Evolutionary conservation across 2,113 vertebrate genomes (phyloP).

Genomic region (Rhea americana): DNA sequence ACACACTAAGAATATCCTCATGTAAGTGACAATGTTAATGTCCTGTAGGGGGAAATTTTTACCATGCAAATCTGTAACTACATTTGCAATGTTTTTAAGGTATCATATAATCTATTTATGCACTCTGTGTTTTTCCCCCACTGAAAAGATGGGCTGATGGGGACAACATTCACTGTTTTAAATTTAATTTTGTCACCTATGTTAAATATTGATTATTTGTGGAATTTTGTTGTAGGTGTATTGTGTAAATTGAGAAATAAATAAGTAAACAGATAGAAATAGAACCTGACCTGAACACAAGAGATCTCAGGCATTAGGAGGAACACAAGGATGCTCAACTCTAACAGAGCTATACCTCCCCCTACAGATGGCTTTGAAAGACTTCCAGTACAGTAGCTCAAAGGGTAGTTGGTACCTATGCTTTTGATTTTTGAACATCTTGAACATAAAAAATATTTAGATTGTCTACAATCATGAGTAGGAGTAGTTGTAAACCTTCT

Average conservation of each 20-base stretch:
- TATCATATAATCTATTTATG: background rate
- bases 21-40: conserved; percentile 12
- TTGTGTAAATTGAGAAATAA: background rate
- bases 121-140: background rate
- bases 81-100: conserved; percentile 38
- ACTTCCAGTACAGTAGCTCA: rapidly evolving
- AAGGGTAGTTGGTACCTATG: rapidly evolving
- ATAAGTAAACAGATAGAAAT: background rate
- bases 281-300: background rate
- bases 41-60: conserved; percentile 9
- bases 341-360: background rate
- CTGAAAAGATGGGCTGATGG: background rate
- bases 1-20: conserved; percentile 3
- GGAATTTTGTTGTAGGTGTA: background rate
- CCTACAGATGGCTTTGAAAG: background rate
- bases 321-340: background rate
- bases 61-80: conserved; percentile 3
- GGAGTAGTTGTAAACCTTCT: background rate
- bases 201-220: background rate
- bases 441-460: background rate
- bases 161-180: background rate
- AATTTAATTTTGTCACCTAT: background rate
- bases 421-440: background rate
- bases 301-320: background rate
- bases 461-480: background rate